Percentiles rank a stretch among this genome's conserved stretches.
These are phyloP conservation scores for Andrena marginata DNA, from an alignment of 2,888 invertebrate species.

Conservation along the genomic window DNA sequence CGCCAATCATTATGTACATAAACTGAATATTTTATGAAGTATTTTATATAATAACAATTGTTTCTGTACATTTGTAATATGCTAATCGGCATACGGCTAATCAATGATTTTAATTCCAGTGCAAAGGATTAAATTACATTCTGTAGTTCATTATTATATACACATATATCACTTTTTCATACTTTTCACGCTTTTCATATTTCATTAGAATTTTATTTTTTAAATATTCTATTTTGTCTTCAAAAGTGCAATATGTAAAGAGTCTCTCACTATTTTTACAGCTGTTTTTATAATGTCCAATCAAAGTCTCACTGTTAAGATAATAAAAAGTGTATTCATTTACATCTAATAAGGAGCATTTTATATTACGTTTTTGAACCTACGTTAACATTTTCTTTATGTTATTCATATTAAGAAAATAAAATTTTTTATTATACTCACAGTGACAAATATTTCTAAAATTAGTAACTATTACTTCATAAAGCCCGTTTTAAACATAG, in stretches of 20 bases:
- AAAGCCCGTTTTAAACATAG: neutral
- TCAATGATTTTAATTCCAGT: constrained; percentile 18
- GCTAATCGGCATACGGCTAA: neutral
- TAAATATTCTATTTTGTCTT: neutral
- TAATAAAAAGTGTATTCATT: neutral
- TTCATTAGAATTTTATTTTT: neutral
- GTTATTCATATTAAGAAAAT: no score
- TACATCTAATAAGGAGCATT: neutral
- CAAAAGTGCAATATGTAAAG: neutral
- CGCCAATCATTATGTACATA: neutral
- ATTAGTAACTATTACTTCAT: neutral
- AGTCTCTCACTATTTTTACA: neutral
- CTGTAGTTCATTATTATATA: neutral
- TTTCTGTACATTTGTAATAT: constrained; percentile 16
- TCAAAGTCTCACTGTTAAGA: neutral
- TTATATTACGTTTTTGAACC: neutral
- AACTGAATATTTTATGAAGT: neutral
- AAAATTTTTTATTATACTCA: no score
- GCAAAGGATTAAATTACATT: constrained; percentile 39
- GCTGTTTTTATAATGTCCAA: neutral
- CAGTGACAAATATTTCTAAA: neutral
- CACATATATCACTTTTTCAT: neutral
- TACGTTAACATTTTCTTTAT: neutral
- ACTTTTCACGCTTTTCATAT: neutral
- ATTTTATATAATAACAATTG: constrained; percentile 6